Base-by-base conservation (phyloP, 2,888 invertebrate species). In the Lochmaea crataegi region DNA sequence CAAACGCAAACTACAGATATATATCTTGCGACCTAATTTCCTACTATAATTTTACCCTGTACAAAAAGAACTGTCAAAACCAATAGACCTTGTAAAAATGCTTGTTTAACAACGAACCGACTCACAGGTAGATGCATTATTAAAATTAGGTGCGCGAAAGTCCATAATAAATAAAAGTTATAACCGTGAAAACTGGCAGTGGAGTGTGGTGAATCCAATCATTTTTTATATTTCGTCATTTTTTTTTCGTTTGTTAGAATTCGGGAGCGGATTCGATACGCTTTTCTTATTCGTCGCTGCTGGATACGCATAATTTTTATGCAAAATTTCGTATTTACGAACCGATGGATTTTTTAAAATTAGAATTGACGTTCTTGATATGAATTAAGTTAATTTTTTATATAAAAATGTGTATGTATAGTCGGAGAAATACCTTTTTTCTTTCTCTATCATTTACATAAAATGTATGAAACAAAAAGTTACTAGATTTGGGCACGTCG, bases 121-220 rank as follows among this genome's bases (percentile, higher is more conserved):
- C 66, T 38, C 32, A 66, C 65, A 57, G 68, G 72, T 72, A 66
- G 70, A 76, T 72, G 75, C 76, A 76, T 77, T 80, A 79, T 81
- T 81, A 77, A 80, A 81, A 81, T 80, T 80, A 80, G 80, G 77
- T 80, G 78, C 75, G 76, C 80, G 79, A 75, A 79, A 79, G 75
- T 78, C 74, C 66, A 78, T 76, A 79, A 82, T 82, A 81, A 80
- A 82, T 81, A 80, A 73, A 77, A 80, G 76, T 80, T 81, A 81
- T 77, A 79, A 81, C 79, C 82, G 80, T 82, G 81, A 82, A 81
- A 82, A 81, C 77, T 79, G 78, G 80, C 82, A 77, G 78, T 80
- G 80, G 71, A 76, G 77, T 79, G 80, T 80, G 78, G 79, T 78
- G 79, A 82, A 82, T 82, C 79, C 75, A 79, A 82, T 80, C 80